Percentiles rank a stretch among this genome's conserved stretches.
These are phyloP conservation scores for Theocolax elegans DNA, from an alignment of 1,140 invertebrate genomes.

Conservation along the genomic window DNA sequence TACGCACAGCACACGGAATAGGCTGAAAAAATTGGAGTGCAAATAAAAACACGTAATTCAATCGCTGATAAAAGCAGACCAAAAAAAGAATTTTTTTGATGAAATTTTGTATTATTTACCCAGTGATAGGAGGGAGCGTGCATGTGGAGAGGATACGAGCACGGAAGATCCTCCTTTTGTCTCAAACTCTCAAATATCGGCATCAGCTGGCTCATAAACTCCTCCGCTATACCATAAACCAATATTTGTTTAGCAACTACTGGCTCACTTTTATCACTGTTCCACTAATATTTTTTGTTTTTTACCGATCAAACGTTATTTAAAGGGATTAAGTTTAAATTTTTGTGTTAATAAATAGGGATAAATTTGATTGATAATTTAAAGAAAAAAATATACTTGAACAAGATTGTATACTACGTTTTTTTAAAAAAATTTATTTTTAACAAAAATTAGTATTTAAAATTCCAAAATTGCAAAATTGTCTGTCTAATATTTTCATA, in stretches of 20 bases:
- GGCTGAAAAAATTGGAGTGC: constrained; percentile 12
- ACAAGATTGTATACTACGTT: too few species aligned
- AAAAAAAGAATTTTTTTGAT: too few species aligned
- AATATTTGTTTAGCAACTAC: constrained; percentile 59
- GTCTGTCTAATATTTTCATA: too few species aligned
- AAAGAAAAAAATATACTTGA: too few species aligned
- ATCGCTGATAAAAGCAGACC: constrained; percentile 10
- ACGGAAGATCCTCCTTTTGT: constrained; percentile 86
- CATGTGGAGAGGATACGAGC: constrained; percentile 87
- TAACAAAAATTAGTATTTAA: too few species aligned
- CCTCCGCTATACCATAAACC: constrained; percentile 79
- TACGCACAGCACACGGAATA: constrained; percentile 25
- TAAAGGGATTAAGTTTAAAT: too few species aligned
- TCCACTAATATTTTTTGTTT: neutral
- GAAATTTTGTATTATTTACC: constrained; percentile 68
- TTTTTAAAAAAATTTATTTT: too few species aligned
- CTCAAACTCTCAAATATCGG: constrained; percentile 92
- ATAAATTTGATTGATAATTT: too few species aligned
- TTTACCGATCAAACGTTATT: neutral
- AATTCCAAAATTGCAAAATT: too few species aligned
- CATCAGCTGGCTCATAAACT: constrained; percentile 92
- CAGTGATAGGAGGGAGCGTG: constrained; percentile 75
- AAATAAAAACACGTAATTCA: too few species aligned
- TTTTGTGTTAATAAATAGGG: too few species aligned
- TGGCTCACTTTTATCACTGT: too few species aligned